phyloP scores from a whole-genome alignment of 2,113 vertebrate genomes.

The Motacilla tschutschensis region DNA sequence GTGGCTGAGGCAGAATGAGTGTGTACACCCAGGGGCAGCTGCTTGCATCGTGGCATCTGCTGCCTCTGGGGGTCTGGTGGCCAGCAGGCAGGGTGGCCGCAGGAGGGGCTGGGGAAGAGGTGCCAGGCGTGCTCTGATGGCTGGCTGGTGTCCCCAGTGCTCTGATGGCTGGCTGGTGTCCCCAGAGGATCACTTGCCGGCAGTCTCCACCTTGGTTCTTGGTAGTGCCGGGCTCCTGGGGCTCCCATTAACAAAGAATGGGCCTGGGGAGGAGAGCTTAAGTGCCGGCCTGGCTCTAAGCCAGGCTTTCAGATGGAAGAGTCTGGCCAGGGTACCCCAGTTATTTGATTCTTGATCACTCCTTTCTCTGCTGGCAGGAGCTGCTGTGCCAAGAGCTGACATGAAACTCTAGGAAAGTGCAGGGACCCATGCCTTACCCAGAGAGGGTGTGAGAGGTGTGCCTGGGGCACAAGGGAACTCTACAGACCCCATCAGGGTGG shows the following conservation, averaged over 20 bases:
- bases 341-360: neutral
- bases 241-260: constrained; percentile 12
- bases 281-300: constrained; percentile 48
- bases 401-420: neutral
- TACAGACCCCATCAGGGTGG: neutral
- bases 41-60: neutral
- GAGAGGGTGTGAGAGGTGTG: rapidly evolving
- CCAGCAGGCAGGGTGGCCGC: neutral
- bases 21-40: neutral
- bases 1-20: neutral
- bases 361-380: neutral
- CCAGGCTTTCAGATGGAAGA: constrained; percentile 26
- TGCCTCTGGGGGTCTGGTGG: neutral
- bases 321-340: neutral
- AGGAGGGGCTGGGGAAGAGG: neutral
- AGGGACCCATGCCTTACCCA: neutral
- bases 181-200: constrained; percentile 12
- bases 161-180: too few relatives aligned
- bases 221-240: constrained; percentile 1
- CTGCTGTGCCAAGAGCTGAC: neutral
- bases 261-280: constrained; percentile 21
- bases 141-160: too few relatives aligned
- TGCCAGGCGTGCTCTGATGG: neutral
- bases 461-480: neutral
- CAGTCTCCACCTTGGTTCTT: neutral